Conservation (phyloP, 1,140 invertebrate species). For the Drosophila simulans region DNA sequence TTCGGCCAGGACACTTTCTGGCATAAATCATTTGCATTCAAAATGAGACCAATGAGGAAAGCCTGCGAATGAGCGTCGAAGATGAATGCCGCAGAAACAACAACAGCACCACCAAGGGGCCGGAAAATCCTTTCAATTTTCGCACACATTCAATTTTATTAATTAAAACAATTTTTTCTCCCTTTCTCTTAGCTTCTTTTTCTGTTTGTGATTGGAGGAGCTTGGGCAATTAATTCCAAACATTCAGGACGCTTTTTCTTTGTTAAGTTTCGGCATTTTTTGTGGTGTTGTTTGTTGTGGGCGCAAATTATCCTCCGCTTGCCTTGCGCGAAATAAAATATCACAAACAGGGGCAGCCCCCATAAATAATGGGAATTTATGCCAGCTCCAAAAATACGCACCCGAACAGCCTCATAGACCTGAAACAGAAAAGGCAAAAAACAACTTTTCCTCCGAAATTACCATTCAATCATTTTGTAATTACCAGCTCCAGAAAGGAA, state of each 20-base stretch:
- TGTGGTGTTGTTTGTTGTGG: conserved; percentile 29
- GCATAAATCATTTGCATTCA: conserved; percentile 84
- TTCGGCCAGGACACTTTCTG: conserved; percentile 68
- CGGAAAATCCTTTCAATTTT: conserved; percentile 83
- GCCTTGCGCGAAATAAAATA: conserved; percentile 84
- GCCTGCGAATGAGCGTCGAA: conserved; percentile 73
- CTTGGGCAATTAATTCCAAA: conserved; percentile 83
- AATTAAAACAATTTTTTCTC: conserved; percentile 82
- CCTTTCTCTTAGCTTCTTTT: conserved; percentile 32
- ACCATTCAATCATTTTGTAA: conserved; percentile 84
- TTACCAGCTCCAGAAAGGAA: conserved; percentile 42
- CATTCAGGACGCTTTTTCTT: conserved; percentile 82
- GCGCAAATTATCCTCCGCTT: conserved; percentile 70
- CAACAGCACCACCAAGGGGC: conserved; percentile 39
- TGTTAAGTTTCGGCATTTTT: conserved; percentile 70
- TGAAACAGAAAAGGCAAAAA: conserved; percentile 49
- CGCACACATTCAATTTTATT: conserved; percentile 84
- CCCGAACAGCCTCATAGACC: not conserved
- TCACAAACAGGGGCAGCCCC: conserved; percentile 83
- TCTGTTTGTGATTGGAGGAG: conserved; percentile 69
- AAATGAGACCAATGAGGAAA: conserved; percentile 69
- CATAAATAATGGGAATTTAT: conserved; percentile 85
- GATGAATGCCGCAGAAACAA: conserved; percentile 66
- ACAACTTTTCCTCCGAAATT: conserved; percentile 74
- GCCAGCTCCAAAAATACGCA: conserved; percentile 44